These are phyloP conservation scores for Philereme vetulata DNA, from an alignment of 2,888 invertebrate species.

Conservation along the genomic window DNA sequence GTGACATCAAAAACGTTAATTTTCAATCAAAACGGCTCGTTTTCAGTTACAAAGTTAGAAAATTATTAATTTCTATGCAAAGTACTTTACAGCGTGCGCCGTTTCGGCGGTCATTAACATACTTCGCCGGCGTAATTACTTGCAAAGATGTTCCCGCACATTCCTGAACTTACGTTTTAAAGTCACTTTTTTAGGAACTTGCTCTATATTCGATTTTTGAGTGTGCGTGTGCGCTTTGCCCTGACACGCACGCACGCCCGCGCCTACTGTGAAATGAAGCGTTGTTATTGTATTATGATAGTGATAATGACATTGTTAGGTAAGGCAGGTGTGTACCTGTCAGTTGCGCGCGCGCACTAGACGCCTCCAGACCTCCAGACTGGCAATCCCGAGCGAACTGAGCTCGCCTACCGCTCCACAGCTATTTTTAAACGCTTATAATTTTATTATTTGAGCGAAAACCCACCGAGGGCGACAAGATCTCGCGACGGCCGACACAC, in stretches of 20 bases:
- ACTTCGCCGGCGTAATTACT: constrained; percentile 36
- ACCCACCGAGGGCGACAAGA: constrained; percentile 72
- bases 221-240: not conserved
- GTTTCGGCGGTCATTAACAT: constrained; percentile 38
- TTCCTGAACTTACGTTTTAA: constrained; percentile 9
- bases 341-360: constrained; percentile 69
- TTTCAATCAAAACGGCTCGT: constrained; percentile 42
- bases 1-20: constrained; percentile 42
- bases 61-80: constrained; percentile 45
- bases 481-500: constrained; percentile 69
- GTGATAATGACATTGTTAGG: constrained; percentile 80
- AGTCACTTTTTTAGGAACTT: constrained; percentile 10
- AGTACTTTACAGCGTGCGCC: constrained; percentile 39
- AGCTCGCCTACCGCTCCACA: constrained; percentile 54
- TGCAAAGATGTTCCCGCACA: constrained; percentile 36
- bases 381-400: constrained; percentile 58
- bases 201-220: not conserved
- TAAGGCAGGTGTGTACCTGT: constrained; percentile 77
- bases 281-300: constrained; percentile 71
- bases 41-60: constrained; percentile 40
- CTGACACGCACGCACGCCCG: constrained; percentile 14
- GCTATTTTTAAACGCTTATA: constrained; percentile 81
- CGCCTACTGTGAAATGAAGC: constrained; percentile 53
- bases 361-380: constrained; percentile 74
- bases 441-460: constrained; percentile 82